These are phyloP conservation scores for Ancistrus triradiatus DNA, from an alignment of 2,113 vertebrate genomes.

Conservation along the genomic window DNA sequence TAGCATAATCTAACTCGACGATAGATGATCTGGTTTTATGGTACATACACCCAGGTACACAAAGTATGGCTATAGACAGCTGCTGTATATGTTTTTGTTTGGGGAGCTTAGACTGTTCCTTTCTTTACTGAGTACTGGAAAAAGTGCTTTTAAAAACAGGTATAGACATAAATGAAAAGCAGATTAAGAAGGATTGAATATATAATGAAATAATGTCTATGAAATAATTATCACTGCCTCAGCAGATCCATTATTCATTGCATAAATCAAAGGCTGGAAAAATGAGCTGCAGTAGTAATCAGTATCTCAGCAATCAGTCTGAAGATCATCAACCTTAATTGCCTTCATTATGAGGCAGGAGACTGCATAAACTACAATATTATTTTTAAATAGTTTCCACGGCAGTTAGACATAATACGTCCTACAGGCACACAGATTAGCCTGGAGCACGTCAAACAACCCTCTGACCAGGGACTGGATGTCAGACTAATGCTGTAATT, in stretches of 20 bases:
- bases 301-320: slow-evolving; percentile 34
- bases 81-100: too few relatives aligned
- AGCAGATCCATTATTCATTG: slow-evolving; percentile 23
- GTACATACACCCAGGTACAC: too few relatives aligned
- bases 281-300: background rate
- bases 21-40: too few relatives aligned
- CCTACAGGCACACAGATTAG: slow-evolving; percentile 12
- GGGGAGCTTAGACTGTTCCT: too few relatives aligned
- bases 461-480: slow-evolving; percentile 15
- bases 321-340: slow-evolving; percentile 26
- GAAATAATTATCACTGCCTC: slow-evolving; percentile 12
- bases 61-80: too few relatives aligned
- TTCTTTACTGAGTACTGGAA: background rate
- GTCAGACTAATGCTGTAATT: slow-evolving; percentile 37
- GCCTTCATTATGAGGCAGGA: slow-evolving; percentile 23
- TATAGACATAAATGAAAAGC: too few relatives aligned
- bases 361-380: slow-evolving; percentile 7
- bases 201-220: slow-evolving; percentile 13
- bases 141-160: too few relatives aligned
- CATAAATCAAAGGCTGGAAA: slow-evolving; percentile 17
- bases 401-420: slow-evolving; percentile 8
- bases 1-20: too few relatives aligned
- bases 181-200: background rate
- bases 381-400: slow-evolving; percentile 23
- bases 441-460: slow-evolving; percentile 21